Evolutionary conservation across 2,797 vertebrate genomes (phyloP).

Genomic region (Enteromius thamalakanensis): DNA sequence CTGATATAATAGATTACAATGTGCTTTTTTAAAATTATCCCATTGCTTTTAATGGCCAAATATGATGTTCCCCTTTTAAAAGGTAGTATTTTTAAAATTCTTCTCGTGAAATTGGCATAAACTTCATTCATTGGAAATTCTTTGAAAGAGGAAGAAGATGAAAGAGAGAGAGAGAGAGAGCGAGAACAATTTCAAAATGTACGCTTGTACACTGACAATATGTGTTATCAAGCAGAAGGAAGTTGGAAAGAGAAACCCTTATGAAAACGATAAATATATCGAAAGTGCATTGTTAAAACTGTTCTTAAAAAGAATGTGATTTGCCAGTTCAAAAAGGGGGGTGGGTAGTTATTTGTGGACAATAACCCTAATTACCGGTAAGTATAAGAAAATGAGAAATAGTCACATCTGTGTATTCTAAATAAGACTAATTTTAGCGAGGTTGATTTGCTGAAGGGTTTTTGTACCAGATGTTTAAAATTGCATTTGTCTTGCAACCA

Average conservation of each 20-base stretch:
- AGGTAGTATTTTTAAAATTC: not conserved
- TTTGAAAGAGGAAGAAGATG: not conserved
- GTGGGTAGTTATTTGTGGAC: not conserved
- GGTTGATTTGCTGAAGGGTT: not conserved
- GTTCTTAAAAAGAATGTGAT: not conserved
- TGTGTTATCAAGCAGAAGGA: not conserved
- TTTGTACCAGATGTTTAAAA: constrained; percentile 2
- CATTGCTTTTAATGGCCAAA: not conserved
- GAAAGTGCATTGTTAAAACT: not conserved
- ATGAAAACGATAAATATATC: not conserved
- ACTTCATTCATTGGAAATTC: not conserved
- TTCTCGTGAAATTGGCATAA: not conserved
- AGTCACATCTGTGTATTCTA: not conserved
- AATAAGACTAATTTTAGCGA: not conserved
- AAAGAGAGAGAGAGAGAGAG: not conserved
- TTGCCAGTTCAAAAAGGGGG: not conserved
- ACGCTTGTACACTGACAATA: not conserved
- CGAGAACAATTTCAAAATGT: not conserved
- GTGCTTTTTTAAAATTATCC: not conserved
- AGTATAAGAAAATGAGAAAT: not conserved
- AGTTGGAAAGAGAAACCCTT: not conserved
- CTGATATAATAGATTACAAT: not conserved
- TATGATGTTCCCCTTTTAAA: not conserved
- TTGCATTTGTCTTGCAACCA: not conserved
- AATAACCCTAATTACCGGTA: not conserved